These are phyloP conservation scores for Neosilurus mollespiculum DNA, from an alignment of 2,797 vertebrate genomes.

Conservation along the genomic window DNA sequence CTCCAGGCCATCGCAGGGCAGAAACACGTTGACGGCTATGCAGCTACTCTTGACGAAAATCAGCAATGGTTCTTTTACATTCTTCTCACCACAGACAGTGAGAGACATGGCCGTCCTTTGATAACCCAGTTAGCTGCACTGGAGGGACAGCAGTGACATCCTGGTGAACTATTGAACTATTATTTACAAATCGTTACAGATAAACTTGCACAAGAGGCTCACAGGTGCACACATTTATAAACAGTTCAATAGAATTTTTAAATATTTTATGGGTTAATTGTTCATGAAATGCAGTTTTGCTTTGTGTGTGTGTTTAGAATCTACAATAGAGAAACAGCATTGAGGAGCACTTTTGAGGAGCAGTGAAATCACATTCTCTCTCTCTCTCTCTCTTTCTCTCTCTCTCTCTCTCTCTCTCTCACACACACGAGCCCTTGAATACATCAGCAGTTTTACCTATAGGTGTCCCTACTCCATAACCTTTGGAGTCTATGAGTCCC, in stretches of 20 bases:
- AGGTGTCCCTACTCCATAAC: constrained; percentile 95
- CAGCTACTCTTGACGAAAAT: no score
- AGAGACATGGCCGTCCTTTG: no score
- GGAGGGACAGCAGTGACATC: no score
- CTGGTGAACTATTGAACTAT: not conserved
- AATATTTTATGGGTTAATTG: not conserved
- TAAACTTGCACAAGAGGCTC: not conserved
- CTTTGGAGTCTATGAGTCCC: constrained; percentile 96
- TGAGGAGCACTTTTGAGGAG: not conserved
- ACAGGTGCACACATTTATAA: not conserved
- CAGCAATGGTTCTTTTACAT: no score
- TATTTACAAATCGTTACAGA: not conserved
- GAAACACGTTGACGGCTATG: no score
- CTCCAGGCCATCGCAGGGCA: no score
- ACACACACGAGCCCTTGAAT: no score
- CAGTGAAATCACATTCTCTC: not conserved
- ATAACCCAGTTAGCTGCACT: no score
- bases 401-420: no score
- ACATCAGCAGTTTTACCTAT: constrained; percentile 80
- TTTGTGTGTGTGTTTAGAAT: not conserved
- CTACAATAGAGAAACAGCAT: not conserved
- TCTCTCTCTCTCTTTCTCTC: no score
- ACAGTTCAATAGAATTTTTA: not conserved
- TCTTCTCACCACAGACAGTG: no score
- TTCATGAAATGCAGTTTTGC: not conserved